Base-by-base conservation (phyloP, 1,140 invertebrate genomes). In the Drosophila truncata region DNA sequence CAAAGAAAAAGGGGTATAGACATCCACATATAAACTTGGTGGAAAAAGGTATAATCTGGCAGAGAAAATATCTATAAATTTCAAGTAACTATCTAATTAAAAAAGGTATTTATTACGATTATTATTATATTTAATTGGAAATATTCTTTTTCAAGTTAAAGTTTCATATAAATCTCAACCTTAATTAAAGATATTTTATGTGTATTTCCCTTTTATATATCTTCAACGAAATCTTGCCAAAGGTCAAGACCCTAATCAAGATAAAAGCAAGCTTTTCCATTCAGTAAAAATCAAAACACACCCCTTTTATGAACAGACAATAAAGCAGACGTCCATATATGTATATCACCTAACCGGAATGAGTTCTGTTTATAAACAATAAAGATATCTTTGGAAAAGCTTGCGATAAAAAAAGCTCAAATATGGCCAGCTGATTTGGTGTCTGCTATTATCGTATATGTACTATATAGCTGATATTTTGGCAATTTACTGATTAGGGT, bases 401-500 rank as follows among this genome's bases (percentile, higher is more conserved):
- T 71, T 29, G 14, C 11, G 31, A 55, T 75, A 66, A 33, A 59
- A 50, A 58, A 41, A 79, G 64, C 74, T 54, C 41, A 20, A 37
- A 65, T 50, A 50, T 35, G n/a, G 16, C 47, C 41, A 44, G 29
- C 44, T 78, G 39, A 50, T 46, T 44, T 29, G 11, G 9, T 20
- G 23, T 31, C 16, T 27, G 18, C 6, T 16, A n/a, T n/a, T n/a
- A n/a, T n/a, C n/a, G n/a, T n/a, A n/a, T n/a, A n/a, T n/a, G n/a
- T n/a, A n/a, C n/a, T n/a, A 27, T 44, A 25, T 46, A 25, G 23
- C 14, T 55, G 54, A 27, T 79, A 70, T 63, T 83, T 69, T 27
- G 60, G 25, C 54, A 50, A 42, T 61, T 77, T 60, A 50, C 52
- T 60, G 71, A 83, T 84, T 84, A 27, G 35, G 16, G 33, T 39